Evolutionary conservation across 2,113 vertebrate genomes (phyloP).

Genomic region (Catharus fuscescens): DNA sequence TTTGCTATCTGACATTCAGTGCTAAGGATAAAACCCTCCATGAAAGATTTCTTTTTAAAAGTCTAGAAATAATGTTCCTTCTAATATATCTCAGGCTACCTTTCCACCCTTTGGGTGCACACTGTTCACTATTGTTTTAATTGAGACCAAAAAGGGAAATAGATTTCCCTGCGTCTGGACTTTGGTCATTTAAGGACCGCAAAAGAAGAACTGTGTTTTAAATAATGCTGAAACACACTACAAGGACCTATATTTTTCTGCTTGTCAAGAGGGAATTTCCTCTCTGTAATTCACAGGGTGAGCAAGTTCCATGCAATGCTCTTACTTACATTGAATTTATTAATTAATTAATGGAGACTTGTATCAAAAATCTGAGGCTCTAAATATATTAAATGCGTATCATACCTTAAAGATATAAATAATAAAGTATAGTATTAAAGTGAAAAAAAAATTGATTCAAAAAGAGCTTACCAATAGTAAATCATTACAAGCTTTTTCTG

Average conservation of each 20-base stretch:
- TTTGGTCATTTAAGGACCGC: not conserved
- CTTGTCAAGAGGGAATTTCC: not conserved
- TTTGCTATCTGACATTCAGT: not conserved
- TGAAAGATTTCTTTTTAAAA: not conserved
- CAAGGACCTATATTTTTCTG: not conserved
- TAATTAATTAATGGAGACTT: not conserved
- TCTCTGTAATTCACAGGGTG: not conserved
- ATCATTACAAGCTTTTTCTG: not conserved
- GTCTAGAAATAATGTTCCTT: not conserved
- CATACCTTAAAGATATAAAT: not conserved
- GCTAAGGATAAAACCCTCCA: accelerated
- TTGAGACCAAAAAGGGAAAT: not conserved
- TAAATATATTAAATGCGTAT: not conserved
- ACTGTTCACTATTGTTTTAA: not conserved
- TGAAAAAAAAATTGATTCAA: not conserved
- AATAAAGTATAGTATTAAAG: not conserved
- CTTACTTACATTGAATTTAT: not conserved
- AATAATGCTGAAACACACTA: not conserved
- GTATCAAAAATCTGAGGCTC: not conserved
- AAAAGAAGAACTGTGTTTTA: not conserved
- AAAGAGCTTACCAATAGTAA: not conserved
- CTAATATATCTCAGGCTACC: not conserved
- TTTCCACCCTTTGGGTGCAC: not conserved
- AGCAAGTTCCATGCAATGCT: not conserved
- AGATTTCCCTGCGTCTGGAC: not conserved